phyloP scores from a whole-genome alignment of 2,113 vertebrate genomes.

The Corythaeola cristata region DNA sequence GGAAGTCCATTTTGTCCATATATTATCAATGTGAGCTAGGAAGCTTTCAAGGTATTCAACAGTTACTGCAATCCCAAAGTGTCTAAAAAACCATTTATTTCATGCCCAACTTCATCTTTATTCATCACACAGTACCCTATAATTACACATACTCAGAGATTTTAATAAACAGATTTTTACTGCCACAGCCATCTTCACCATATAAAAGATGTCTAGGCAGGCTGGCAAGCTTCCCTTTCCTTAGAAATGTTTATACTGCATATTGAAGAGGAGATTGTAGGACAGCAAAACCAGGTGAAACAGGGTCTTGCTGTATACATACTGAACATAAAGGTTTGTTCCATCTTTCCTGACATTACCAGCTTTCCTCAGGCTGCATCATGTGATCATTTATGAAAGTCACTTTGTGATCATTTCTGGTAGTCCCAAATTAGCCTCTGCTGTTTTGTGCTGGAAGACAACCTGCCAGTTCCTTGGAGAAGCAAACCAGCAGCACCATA shows the following conservation, averaged over 20 bases:
- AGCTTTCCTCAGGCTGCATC: not conserved
- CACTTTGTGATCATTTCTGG: not conserved
- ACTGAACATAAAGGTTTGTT: not conserved
- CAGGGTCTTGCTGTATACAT: not conserved
- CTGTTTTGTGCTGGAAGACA: not conserved
- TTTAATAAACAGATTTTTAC: conserved; percentile 39
- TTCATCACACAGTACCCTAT: not conserved
- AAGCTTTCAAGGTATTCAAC: not conserved
- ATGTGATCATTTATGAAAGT: not conserved
- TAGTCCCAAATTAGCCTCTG: not conserved
- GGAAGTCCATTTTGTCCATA: not conserved
- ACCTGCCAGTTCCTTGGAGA: not conserved
- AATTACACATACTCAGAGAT: not conserved
- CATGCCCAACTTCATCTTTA: not conserved
- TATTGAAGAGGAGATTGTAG: not conserved
- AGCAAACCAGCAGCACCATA: not conserved
- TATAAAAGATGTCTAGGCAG: not conserved
- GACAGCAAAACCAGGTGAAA: not conserved
- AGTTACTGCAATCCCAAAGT: not conserved
- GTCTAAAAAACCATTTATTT: not conserved
- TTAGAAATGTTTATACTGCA: not conserved
- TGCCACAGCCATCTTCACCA: not conserved
- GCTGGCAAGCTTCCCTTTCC: not conserved
- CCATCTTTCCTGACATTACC: not conserved
- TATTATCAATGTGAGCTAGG: not conserved